Conservation (phyloP, 2,888 invertebrate genomes). For the Limnephilus rhombicus region DNA sequence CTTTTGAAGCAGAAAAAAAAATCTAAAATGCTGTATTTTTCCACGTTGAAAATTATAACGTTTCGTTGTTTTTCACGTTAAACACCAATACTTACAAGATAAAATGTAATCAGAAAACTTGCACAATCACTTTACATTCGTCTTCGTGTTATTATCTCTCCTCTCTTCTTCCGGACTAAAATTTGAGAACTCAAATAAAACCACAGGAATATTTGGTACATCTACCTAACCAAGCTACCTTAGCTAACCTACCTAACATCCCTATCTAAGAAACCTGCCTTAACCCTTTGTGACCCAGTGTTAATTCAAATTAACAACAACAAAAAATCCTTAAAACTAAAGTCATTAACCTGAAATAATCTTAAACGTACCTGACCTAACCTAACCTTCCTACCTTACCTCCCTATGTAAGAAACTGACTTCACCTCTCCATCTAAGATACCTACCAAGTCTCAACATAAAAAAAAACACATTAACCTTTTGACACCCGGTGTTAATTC, state of each 20-base stretch:
- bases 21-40: background rate
- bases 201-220: background rate
- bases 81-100: background rate
- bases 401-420: too few species aligned
- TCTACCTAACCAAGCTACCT: background rate
- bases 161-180: background rate
- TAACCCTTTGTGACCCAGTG: background rate
- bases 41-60: background rate
- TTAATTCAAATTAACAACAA: too few species aligned
- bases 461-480: too few species aligned
- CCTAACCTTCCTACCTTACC: too few species aligned
- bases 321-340: too few species aligned
- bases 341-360: too few species aligned
- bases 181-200: constrained; percentile 43
- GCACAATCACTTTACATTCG: background rate
- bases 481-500: too few species aligned
- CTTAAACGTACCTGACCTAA: too few species aligned
- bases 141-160: background rate
- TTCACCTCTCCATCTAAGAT: too few species aligned
- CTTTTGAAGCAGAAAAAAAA: background rate
- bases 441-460: too few species aligned
- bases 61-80: background rate
- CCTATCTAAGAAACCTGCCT: background rate
- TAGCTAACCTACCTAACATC: background rate
- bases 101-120: background rate